Percentiles rank a stretch among this genome's conserved stretches.
phyloP scores from a whole-genome alignment of 2,888 invertebrate species.

The Leucania comma region DNA sequence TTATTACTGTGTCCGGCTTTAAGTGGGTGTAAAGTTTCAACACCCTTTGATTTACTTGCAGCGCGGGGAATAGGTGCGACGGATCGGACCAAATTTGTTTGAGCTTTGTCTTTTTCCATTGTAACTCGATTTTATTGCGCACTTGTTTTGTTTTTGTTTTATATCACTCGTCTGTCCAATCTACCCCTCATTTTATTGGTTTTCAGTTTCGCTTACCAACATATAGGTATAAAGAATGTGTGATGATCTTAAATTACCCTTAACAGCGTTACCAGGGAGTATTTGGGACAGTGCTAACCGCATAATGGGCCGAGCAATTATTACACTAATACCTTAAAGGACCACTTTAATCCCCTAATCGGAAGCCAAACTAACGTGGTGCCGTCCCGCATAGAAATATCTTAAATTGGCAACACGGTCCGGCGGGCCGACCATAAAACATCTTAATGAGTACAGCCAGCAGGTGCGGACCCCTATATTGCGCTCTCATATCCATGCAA shows the following conservation, averaged over 20 bases:
- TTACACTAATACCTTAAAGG: constrained; percentile 89
- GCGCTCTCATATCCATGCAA: constrained; percentile 91
- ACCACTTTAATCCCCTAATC: constrained; percentile 90
- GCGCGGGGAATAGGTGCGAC: constrained; percentile 84
- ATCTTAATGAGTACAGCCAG: constrained; percentile 91
- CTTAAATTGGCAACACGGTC: constrained; percentile 90
- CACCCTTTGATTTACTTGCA: constrained; percentile 91
- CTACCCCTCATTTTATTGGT: constrained; percentile 47
- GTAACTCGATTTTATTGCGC: constrained; percentile 73
- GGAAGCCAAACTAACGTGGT: constrained; percentile 90
- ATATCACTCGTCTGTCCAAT: constrained; percentile 47
- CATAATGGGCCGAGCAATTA: constrained; percentile 88
- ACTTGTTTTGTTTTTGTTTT: constrained; percentile 71
- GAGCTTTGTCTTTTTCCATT: constrained; percentile 80
- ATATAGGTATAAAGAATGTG: constrained; percentile 54
- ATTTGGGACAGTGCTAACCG: constrained; percentile 81
- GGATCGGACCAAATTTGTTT: constrained; percentile 82
- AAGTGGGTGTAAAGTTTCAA: constrained; percentile 91
- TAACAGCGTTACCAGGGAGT: constrained; percentile 68
- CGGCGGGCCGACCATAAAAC: constrained; percentile 90
- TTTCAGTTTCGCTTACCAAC: constrained; percentile 23
- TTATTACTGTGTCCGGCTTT: constrained; percentile 91
- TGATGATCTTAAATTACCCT: constrained; percentile 68
- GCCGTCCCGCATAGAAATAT: constrained; percentile 90
- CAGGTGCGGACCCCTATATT: constrained; percentile 90